A percentile compares a stretch with the other conserved stretches of the same genome.
Conservation (phyloP, 2,888 invertebrate genomes). For the Resseliella maxima region DNA sequence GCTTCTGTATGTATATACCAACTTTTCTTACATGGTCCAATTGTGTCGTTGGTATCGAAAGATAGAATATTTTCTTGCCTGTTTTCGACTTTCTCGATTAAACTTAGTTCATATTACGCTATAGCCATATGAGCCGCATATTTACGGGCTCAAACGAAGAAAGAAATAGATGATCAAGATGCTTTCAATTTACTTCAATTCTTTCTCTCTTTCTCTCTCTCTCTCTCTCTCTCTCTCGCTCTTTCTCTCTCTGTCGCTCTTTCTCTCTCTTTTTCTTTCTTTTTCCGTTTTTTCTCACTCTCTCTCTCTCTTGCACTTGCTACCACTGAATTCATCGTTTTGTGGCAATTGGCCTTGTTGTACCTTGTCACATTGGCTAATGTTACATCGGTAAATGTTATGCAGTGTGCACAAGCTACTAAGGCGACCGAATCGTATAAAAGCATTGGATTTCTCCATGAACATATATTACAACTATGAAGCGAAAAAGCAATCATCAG, state of each 20-base stretch:
- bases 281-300: background rate
- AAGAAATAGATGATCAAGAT: background rate
- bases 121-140: background rate
- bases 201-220: background rate
- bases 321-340: no score
- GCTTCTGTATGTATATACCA: background rate
- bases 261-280: background rate
- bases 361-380: background rate
- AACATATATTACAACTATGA: background rate
- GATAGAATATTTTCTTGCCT: background rate
- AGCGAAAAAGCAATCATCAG: background rate
- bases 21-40: no score
- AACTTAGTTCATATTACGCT: constrained; percentile 9
- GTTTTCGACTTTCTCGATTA: background rate
- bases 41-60: background rate
- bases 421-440: background rate
- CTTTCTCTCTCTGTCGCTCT: background rate
- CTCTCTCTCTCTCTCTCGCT: background rate
- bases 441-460: background rate
- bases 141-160: background rate
- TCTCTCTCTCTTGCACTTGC: no score
- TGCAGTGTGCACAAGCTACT: background rate
- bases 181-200: constrained; percentile 8
- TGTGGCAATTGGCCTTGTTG: background rate
- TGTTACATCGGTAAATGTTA: background rate